These are phyloP conservation scores for Urocolius indicus DNA, from an alignment of 2,113 vertebrate species.

Conservation along the genomic window DNA sequence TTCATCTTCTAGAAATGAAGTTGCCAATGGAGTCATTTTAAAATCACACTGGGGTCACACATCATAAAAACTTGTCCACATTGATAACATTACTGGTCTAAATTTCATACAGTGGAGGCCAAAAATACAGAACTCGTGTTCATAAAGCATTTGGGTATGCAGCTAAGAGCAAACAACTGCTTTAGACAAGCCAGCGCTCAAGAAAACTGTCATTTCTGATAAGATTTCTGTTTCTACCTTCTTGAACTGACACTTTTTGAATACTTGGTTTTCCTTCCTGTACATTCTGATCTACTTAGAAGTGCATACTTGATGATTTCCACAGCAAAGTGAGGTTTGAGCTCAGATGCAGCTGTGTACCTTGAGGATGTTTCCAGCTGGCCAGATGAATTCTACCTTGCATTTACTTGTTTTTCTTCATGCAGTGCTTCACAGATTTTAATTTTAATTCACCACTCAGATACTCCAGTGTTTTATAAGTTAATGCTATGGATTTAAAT, in stretches of 20 bases:
- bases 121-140: background rate
- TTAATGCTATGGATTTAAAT: background rate
- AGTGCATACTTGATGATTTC: conserved; percentile 33
- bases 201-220: background rate
- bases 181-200: background rate
- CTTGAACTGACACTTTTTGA: conserved; percentile 3
- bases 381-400: background rate
- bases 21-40: background rate
- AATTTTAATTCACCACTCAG: background rate
- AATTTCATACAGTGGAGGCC: background rate
- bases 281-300: conserved; percentile 25
- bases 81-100: background rate
- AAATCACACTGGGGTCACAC: background rate
- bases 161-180: background rate
- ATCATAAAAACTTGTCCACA: background rate
- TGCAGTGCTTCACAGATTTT: background rate
- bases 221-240: background rate
- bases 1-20: background rate
- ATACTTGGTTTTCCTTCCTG: background rate
- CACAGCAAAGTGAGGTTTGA: background rate
- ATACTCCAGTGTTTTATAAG: background rate
- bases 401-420: background rate
- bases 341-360: background rate
- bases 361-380: conserved; percentile 29
- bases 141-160: background rate